Conservation (phyloP, 2,113 vertebrate genomes). For the Toxotes jaculatrix region DNA sequence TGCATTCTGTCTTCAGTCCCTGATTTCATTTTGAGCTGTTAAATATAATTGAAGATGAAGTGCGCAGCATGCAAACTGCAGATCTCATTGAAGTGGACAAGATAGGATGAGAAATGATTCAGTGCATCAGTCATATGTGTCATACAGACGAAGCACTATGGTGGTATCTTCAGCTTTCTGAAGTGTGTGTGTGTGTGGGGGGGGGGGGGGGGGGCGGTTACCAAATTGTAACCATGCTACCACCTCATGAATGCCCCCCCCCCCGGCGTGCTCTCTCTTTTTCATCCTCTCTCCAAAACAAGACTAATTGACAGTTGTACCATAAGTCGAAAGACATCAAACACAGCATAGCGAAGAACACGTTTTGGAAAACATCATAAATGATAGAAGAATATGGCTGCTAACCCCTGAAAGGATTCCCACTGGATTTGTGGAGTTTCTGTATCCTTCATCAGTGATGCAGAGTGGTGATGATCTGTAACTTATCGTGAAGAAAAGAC, state of each 20-base stretch:
- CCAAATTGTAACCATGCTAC: conserved; percentile 10
- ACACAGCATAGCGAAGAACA: conserved; percentile 3
- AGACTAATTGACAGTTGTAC: conserved; percentile 15
- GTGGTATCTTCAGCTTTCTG: conserved; percentile 14
- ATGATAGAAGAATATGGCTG: background rate
- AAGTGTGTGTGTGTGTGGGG: background rate
- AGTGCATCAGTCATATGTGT: conserved; percentile 50
- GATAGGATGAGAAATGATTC: conserved; percentile 47
- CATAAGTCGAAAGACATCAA: conserved; percentile 11
- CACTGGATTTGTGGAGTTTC: background rate
- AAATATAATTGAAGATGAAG: conserved; percentile 60
- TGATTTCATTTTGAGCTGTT: conserved; percentile 48
- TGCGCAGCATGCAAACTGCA: conserved; percentile 44
- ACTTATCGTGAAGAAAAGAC: background rate
- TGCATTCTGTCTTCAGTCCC: conserved; percentile 23
- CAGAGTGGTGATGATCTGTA: conserved; percentile 42
- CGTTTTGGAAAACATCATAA: background rate
- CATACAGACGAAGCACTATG: conserved; percentile 21
- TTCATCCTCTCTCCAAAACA: background rate
- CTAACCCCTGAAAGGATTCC: background rate
- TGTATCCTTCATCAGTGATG: conserved; percentile 24
- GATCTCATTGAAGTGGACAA: conserved; percentile 42
- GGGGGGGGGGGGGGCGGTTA: background rate
- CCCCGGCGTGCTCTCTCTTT: background rate
- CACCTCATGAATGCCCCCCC: background rate